phyloP scores from a whole-genome alignment of 1,140 invertebrate species.

The Heliconius nattereri region DNA sequence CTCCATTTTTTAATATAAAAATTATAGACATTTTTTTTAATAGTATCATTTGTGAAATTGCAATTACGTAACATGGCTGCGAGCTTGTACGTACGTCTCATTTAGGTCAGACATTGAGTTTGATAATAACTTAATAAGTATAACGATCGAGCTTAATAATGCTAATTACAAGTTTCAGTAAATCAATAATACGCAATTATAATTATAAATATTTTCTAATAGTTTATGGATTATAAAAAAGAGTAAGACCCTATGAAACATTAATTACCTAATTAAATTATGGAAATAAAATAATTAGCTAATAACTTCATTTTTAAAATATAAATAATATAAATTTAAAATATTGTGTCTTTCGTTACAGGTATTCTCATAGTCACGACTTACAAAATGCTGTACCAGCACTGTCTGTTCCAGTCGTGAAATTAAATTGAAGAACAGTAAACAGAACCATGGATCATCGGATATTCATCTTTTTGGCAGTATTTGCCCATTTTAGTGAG shows the following conservation, averaged over 20 bases:
- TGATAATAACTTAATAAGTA: no score
- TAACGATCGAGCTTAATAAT: background rate
- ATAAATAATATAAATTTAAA: slow-evolving; percentile 4
- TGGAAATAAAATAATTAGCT: background rate
- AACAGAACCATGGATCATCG: slow-evolving; percentile 55
- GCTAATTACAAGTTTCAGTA: background rate
- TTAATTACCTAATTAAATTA: background rate
- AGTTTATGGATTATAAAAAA: background rate
- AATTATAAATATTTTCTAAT: slow-evolving; percentile 4
- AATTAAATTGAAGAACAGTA: slow-evolving; percentile 23
- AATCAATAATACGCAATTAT: background rate
- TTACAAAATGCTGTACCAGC: slow-evolving; percentile 45
- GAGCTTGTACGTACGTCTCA: no score
- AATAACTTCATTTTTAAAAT: background rate
- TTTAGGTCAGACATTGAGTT: no score
- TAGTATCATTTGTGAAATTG: no score
- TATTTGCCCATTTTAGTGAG: slow-evolving; percentile 66
- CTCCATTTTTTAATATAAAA: no score
- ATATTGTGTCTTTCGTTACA: slow-evolving; percentile 41
- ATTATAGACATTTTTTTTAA: no score
- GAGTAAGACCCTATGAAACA: background rate
- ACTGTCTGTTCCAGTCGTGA: slow-evolving; percentile 33
- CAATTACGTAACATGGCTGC: no score
- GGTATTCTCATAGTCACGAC: slow-evolving; percentile 27
- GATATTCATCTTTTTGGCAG: slow-evolving; percentile 55